Percentiles rank a stretch among this genome's conserved stretches.
These are phyloP conservation scores for Lucilia cuprina DNA, from an alignment of 1,140 invertebrate genomes.

Conservation along the genomic window DNA sequence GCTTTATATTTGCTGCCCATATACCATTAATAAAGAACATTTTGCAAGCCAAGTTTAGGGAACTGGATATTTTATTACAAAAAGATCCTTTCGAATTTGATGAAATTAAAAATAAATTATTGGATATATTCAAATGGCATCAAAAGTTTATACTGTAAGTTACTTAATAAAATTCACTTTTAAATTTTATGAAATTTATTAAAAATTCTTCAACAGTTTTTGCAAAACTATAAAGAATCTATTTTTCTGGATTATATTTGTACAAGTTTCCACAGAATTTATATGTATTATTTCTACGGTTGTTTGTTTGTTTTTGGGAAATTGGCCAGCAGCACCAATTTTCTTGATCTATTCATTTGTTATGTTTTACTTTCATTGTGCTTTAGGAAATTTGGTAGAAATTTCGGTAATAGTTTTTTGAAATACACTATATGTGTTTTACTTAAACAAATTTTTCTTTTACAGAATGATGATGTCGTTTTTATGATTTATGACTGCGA, in stretches of 20 bases:
- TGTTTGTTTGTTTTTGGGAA: not conserved
- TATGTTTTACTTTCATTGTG: not conserved
- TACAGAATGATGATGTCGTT: not conserved
- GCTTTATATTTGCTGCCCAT: not conserved
- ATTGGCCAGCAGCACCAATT: not conserved
- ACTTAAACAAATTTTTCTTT: not conserved
- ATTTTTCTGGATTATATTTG: slow-evolving; percentile 4
- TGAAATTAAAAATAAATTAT: too few species aligned
- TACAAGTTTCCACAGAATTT: not conserved
- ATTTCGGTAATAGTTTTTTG: not conserved
- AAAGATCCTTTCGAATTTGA: not conserved
- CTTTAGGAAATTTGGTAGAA: not conserved
- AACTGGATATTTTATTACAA: not conserved
- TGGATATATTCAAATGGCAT: not conserved
- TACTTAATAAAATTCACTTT: not conserved
- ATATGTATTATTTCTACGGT: not conserved
- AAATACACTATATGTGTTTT: not conserved
- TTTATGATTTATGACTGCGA: not conserved
- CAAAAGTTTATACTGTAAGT: not conserved
- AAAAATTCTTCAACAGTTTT: not conserved
- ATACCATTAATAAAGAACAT: not conserved
- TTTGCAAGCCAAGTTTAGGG: not conserved
- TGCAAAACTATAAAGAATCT: not conserved
- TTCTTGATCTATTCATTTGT: not conserved
- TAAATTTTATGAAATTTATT: too few species aligned